Percentiles rank a stretch among this genome's conserved stretches.
phyloP scores from a whole-genome alignment of 1,140 invertebrate species.

The Polypedilum pembai region DNA sequence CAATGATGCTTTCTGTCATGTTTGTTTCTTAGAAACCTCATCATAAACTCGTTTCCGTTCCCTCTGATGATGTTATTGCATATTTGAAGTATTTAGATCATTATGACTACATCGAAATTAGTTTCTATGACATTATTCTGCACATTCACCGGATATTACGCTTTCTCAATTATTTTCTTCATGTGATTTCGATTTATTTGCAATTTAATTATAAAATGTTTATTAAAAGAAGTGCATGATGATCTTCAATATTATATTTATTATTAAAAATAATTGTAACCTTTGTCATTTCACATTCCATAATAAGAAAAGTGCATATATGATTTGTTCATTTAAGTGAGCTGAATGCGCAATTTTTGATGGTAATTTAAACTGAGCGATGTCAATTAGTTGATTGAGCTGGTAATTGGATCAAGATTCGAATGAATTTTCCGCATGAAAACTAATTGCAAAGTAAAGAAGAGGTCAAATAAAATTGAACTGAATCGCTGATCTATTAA shows the following conservation, averaged over 20 bases:
- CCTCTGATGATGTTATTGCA: background rate
- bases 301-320: too few relatives aligned
- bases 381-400: background rate
- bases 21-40: background rate
- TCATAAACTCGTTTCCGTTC: background rate
- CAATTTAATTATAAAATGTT: too few relatives aligned
- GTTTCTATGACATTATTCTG: constrained; percentile 20
- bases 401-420: background rate
- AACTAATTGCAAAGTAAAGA: background rate
- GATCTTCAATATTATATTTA: too few relatives aligned
- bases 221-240: too few relatives aligned
- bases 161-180: background rate
- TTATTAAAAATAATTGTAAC: too few relatives aligned
- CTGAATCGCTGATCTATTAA: too few relatives aligned
- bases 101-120: background rate
- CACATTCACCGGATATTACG: background rate
- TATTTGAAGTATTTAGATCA: constrained; percentile 7
- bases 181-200: background rate
- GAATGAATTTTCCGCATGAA: background rate
- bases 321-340: background rate
- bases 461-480: too few relatives aligned
- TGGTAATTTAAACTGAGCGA: background rate
- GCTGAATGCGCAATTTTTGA: background rate
- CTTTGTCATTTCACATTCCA: too few relatives aligned
- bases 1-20: too few relatives aligned